Evolutionary conservation across 1,140 invertebrate genomes (phyloP).

Genomic region (Cylas formicarius): DNA sequence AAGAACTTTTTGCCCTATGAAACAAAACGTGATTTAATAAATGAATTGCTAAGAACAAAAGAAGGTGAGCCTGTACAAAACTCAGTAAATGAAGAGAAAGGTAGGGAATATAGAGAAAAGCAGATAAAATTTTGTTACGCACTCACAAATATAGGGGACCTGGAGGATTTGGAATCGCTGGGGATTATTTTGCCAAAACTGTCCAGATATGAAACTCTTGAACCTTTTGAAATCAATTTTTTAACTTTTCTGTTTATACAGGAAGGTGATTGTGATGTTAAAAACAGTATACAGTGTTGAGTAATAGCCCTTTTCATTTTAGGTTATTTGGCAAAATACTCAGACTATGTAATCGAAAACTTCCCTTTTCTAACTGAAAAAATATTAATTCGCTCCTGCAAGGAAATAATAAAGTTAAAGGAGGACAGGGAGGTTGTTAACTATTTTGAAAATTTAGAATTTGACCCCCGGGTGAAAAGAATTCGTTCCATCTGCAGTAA

Average conservation of each 20-base stretch:
- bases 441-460: constrained; percentile 15
- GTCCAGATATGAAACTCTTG: constrained; percentile 7
- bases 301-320: constrained; percentile 1
- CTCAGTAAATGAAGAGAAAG: background rate
- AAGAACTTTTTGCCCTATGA: constrained; percentile 18
- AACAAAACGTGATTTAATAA: constrained; percentile 18
- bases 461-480: constrained; percentile 9
- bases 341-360: constrained; percentile 14
- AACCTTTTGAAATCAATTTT: constrained; percentile 17
- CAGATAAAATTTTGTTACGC: constrained; percentile 21
- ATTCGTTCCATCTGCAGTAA: constrained; percentile 11
- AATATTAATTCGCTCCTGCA: constrained; percentile 15
- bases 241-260: constrained; percentile 10
- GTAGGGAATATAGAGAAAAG: constrained; percentile 17
- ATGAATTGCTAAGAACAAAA: constrained; percentile 9
- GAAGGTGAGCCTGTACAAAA: background rate
- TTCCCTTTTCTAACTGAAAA: constrained; percentile 21
- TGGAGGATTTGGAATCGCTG: constrained; percentile 5
- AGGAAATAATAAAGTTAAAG: constrained; percentile 16
- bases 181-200: constrained; percentile 10
- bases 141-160: constrained; percentile 9
- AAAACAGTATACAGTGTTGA: background rate
- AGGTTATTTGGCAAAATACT: background rate
- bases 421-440: constrained; percentile 8
- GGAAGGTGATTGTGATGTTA: constrained; percentile 4